Percentiles rank a stretch among this genome's conserved stretches.
phyloP scores from a whole-genome alignment of 2,113 vertebrate genomes.

The Apodemus speciosus region DNA sequence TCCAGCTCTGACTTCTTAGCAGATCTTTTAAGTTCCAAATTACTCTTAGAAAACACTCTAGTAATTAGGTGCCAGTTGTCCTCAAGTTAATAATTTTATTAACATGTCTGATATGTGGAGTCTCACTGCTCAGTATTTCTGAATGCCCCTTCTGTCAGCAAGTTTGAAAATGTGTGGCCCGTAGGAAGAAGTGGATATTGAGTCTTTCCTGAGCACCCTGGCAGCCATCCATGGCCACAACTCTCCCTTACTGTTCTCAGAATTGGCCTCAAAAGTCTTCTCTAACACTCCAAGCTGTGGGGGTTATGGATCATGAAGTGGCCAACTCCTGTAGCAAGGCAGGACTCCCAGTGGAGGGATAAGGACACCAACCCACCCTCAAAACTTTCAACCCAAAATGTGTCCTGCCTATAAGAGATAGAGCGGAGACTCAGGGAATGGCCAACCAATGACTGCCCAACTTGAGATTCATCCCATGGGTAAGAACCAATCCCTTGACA shows the following conservation, averaged over 20 bases:
- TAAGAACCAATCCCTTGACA: no score
- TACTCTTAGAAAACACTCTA: neutral
- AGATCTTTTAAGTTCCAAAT: neutral
- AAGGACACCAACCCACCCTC: no score
- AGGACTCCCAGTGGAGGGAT: no score
- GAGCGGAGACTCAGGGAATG: no score
- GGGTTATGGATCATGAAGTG: no score
- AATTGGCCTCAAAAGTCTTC: slow-evolving; percentile 13
- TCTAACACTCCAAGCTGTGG: neutral
- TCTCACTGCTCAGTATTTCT: neutral
- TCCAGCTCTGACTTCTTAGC: neutral
- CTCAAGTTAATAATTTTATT: neutral
- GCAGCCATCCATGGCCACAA: neutral
- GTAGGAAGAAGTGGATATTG: neutral
- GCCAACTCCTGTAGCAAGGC: no score
- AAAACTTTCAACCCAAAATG: no score
- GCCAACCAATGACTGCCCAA: no score
- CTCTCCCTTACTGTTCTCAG: neutral
- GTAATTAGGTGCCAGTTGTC: neutral
- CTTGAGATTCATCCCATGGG: no score
- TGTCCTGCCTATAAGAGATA: no score
- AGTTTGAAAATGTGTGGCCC: neutral
- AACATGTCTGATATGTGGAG: neutral
- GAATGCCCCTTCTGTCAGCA: neutral
- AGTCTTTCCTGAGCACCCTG: neutral